Evolutionary conservation across 2,113 vertebrate genomes (phyloP).

Genomic region (Phrynocephalus versicolor): DNA sequence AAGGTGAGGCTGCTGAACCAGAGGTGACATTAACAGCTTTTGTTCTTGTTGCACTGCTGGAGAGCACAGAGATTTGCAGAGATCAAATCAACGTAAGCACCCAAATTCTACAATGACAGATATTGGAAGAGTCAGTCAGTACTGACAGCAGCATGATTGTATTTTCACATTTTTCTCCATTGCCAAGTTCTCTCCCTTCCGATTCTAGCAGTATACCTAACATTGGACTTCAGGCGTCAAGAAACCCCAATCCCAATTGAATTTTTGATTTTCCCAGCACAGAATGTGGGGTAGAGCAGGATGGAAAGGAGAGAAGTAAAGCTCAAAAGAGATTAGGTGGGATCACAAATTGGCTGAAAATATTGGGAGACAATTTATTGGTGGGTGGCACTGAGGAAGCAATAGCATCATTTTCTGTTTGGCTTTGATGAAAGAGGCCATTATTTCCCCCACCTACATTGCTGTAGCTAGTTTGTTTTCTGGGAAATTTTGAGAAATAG

Average conservation of each 20-base stretch:
- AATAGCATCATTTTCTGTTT: too few relatives aligned
- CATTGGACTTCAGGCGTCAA: not conserved
- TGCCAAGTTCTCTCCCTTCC: not conserved
- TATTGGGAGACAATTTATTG: not conserved
- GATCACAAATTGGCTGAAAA: not conserved
- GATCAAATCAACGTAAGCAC: constrained; percentile 75
- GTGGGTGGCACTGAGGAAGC: too few relatives aligned
- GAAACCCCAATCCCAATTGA: too few relatives aligned
- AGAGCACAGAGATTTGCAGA: constrained; percentile 72
- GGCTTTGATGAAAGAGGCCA: too few relatives aligned
- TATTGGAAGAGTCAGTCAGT: too few relatives aligned
- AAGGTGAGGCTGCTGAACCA: constrained; percentile 40
- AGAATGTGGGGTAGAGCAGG: not conserved
- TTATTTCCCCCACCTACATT: too few relatives aligned
- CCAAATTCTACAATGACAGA: fast-evolving
- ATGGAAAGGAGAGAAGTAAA: not conserved
- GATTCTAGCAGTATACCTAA: not conserved
- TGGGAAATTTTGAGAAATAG: too few relatives aligned
- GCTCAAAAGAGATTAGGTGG: too few relatives aligned
- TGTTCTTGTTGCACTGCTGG: constrained; percentile 81
- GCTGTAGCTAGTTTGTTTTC: too few relatives aligned
- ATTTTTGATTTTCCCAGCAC: not conserved
- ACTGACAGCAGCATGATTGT: fast-evolving
- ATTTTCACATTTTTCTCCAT: fast-evolving
- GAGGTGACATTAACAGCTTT: constrained; percentile 87